Evolutionary conservation across 2,797 vertebrate genomes (phyloP).

Genomic region (Numenius phaeopus): DNA sequence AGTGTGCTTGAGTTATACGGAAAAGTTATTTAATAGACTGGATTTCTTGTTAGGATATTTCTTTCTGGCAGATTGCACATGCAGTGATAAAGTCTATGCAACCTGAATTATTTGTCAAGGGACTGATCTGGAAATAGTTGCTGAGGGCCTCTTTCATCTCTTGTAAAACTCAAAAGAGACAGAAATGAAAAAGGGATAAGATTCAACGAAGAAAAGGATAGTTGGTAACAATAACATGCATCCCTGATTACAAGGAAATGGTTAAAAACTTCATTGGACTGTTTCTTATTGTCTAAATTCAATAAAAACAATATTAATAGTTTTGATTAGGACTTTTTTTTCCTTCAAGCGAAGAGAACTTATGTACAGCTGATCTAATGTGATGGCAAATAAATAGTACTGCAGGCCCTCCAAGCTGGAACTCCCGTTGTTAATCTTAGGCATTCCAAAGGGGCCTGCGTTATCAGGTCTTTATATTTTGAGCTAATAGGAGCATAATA

Average conservation of each 20-base stretch:
- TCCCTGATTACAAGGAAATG: background rate
- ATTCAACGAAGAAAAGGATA: background rate
- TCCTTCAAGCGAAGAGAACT: background rate
- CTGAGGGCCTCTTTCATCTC: background rate
- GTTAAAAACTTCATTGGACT: background rate
- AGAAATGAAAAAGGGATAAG: background rate
- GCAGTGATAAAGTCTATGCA: background rate
- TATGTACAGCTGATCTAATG: background rate
- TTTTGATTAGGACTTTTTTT: background rate
- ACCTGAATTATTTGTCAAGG: background rate
- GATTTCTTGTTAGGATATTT: background rate
- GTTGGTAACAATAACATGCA: background rate
- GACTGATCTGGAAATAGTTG: constrained; percentile 14
- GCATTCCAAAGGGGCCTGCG: background rate
- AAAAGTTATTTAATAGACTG: background rate
- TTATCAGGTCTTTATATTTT: constrained; percentile 51
- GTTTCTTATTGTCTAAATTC: background rate
- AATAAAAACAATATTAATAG: background rate
- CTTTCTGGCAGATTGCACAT: background rate
- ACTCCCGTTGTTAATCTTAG: constrained; percentile 2
- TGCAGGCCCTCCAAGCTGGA: background rate
- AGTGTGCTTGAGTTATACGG: background rate
- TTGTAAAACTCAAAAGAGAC: background rate
- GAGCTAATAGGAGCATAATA: constrained; percentile 55
- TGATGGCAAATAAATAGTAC: constrained; percentile 13